phyloP scores from a whole-genome alignment of 2,797 vertebrate genomes.

The Lemur catta region DNA sequence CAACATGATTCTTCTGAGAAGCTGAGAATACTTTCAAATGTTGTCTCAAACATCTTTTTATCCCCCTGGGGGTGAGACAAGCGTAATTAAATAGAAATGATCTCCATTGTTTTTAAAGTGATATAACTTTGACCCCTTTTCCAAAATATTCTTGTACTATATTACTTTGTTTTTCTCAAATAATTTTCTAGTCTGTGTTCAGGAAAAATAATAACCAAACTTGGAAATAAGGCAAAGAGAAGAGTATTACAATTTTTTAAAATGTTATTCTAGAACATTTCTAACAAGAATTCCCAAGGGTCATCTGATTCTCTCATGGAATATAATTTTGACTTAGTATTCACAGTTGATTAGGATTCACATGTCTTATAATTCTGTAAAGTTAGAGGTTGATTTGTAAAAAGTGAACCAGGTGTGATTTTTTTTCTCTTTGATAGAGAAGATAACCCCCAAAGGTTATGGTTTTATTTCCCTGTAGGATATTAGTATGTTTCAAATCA shows the following conservation, averaged over 20 bases:
- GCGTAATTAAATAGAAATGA: neutral
- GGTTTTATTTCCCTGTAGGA: neutral
- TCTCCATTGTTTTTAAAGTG: neutral
- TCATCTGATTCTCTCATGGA: neutral
- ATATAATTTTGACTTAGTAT: conserved; percentile 20
- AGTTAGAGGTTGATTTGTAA: neutral
- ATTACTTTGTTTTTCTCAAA: neutral
- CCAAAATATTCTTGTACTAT: neutral
- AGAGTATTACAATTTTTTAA: neutral
- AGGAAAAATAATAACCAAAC: neutral
- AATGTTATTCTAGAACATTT: neutral
- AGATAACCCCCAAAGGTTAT: neutral
- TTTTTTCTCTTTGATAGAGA: conserved; percentile 11
- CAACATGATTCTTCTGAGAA: neutral
- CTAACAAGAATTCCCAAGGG: neutral
- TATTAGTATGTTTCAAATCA: conserved; percentile 17
- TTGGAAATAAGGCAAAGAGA: neutral
- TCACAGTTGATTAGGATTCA: neutral
- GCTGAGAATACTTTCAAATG: neutral
- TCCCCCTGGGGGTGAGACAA: neutral
- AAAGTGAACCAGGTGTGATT: neutral
- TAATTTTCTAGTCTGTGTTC: neutral
- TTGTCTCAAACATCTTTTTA: neutral
- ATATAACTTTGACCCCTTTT: neutral
- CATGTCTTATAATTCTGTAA: neutral